phyloP scores from a whole-genome alignment of 1,140 invertebrate species.

The Neuroterus valhalla region DNA sequence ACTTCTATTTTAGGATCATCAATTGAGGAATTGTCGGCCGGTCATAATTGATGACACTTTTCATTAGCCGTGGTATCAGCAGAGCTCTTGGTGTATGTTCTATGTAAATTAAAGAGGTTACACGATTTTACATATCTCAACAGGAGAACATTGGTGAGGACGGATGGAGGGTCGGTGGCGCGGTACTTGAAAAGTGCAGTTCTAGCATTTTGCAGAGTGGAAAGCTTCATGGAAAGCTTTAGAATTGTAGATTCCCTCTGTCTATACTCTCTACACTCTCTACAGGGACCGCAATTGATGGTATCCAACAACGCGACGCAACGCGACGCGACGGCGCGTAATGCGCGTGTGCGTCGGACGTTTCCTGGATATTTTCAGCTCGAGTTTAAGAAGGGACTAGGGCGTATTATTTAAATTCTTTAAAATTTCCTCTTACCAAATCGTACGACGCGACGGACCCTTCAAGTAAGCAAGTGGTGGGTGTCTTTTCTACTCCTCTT shows the following conservation, averaged over 20 bases:
- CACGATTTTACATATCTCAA: constrained; percentile 75
- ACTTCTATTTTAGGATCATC: not conserved
- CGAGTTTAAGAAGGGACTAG: constrained; percentile 8
- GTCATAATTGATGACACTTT: constrained; percentile 58
- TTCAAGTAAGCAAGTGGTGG: constrained; percentile 11
- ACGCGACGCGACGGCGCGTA: constrained; percentile 15
- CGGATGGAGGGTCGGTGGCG: constrained; percentile 36
- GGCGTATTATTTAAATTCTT: constrained; percentile 65
- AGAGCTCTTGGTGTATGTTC: constrained; percentile 47
- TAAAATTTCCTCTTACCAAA: constrained; percentile 44
- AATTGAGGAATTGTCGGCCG: not conserved
- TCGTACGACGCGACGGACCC: constrained; percentile 32
- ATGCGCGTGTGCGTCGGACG: constrained; percentile 18
- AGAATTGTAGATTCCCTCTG: constrained; percentile 76
- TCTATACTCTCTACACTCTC: too few species aligned
- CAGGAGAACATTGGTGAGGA: constrained; percentile 53
- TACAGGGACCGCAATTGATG: constrained; percentile 61
- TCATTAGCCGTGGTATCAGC: constrained; percentile 57
- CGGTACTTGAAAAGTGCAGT: constrained; percentile 71
- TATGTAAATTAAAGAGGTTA: constrained; percentile 76
- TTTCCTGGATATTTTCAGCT: constrained; percentile 9
- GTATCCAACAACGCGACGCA: constrained; percentile 32
- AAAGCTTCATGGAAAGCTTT: constrained; percentile 74
- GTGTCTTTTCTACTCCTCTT: constrained; percentile 19
- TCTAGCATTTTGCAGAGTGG: constrained; percentile 73